Evolutionary conservation across 1,140 invertebrate species (phyloP), one percentile per base, ranked within the genome.

Genomic region (Dendrolimus punctatus): DNA sequence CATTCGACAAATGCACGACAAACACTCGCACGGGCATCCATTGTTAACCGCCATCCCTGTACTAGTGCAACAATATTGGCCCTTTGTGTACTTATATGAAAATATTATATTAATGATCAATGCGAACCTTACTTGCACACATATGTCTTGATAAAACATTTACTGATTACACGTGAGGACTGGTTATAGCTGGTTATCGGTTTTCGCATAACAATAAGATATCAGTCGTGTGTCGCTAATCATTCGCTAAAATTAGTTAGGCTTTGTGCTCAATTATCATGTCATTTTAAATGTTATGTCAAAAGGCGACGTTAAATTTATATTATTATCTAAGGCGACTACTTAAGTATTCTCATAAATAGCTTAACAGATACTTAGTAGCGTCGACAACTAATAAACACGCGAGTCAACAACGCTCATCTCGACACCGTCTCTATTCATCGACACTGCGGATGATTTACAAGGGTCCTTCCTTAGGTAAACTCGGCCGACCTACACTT

Each of bases 401-500:
- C 61, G 66, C 68, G 62, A 83, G 77, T 80, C 75, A 85, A 84
- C 78, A 80, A 71, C 67, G 74, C 69, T 81, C 63, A 67, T 74
- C 58, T 72, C 71, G 71, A 70, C 66, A 58, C 66, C 64, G 64
- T 60, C 64, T 67, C 73, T 77, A 79, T 80, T 82, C 81, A 86
- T 78, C 70, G 70, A 61, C 64, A 58, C 68, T 74, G 69, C 67
- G 75, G 80, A 86, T 85, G 83, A 86, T 85, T 86, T 86, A 85
- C 83, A 85, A 85, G 83, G 81, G 79, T 79, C 83, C 75, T 79
- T 84, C 70, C 80, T 84, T 85, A 82, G 83, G 83, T 85, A 86
- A 84, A 85, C 80, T 76, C 63, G 70, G 46, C 71, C 76, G 80
- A 76, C 74, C 75, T 86, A 68, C 70, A 73, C 72, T 75, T 79